These are phyloP conservation scores for Willisornis vidua DNA, from an alignment of 2,113 vertebrate genomes.

Conservation along the genomic window DNA sequence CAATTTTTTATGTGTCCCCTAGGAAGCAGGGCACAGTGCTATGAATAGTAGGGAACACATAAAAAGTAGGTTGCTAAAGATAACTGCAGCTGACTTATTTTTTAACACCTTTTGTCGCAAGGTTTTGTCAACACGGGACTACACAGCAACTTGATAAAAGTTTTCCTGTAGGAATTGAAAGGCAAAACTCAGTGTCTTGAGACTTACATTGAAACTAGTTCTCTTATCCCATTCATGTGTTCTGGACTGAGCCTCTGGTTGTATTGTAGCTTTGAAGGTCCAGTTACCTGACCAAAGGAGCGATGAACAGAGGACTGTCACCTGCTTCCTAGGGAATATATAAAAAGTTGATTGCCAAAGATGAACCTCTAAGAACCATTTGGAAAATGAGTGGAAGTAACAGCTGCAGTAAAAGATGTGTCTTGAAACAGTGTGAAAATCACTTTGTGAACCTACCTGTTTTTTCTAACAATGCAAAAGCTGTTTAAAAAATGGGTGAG, in stretches of 20 bases:
- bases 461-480: background rate
- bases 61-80: background rate
- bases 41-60: background rate
- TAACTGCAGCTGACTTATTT: background rate
- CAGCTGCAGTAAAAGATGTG: background rate
- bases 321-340: background rate
- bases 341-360: background rate
- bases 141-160: background rate
- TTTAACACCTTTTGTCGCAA: background rate
- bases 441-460: background rate
- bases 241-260: background rate
- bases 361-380: background rate
- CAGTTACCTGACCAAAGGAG: background rate
- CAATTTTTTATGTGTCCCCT: background rate
- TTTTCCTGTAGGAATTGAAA: background rate
- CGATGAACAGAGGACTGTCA: background rate
- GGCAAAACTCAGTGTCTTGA: background rate
- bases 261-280: background rate
- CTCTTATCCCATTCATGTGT: background rate
- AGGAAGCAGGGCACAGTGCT: background rate
- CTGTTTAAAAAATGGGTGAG: background rate
- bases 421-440: background rate
- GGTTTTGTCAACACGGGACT: background rate
- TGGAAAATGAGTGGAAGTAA: background rate
- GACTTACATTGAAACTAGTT: background rate